Conservation (phyloP, 2,888 invertebrate genomes). For the Slavum lentiscoides region DNA sequence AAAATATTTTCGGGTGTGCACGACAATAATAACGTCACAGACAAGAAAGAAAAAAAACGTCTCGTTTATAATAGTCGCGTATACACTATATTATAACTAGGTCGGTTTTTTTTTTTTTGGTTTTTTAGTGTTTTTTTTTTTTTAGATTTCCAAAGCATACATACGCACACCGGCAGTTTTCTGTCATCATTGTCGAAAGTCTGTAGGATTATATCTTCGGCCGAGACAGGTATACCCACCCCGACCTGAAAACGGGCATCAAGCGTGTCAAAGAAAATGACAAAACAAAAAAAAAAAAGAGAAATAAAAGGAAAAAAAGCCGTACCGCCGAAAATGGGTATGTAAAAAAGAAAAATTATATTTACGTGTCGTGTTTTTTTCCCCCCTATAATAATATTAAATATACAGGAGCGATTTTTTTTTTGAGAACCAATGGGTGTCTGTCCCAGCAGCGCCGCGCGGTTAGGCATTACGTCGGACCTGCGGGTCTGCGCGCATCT, state of each 20-base stretch:
- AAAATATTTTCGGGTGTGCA: too few relatives aligned
- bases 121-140: slow-evolving; percentile 1
- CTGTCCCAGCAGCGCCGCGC: too few relatives aligned
- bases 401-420: too few relatives aligned
- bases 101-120: not conserved
- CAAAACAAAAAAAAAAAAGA: not conserved
- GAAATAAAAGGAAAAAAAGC: slow-evolving; percentile 21
- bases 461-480: too few relatives aligned
- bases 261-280: slow-evolving; percentile 44
- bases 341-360: too few relatives aligned
- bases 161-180: slow-evolving; percentile 53
- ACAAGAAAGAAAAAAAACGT: too few relatives aligned
- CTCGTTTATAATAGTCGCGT: not conserved
- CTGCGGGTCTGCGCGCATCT: too few relatives aligned
- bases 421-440: too few relatives aligned
- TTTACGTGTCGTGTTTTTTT: too few relatives aligned
- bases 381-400: too few relatives aligned
- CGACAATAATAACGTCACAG: too few relatives aligned
- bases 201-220: slow-evolving; percentile 53
- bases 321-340: slow-evolving; percentile 21
- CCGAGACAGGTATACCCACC: slow-evolving; percentile 54
- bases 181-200: slow-evolving; percentile 53
- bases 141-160: slow-evolving; percentile 53
- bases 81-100: too few relatives aligned
- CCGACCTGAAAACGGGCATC: slow-evolving; percentile 51